A percentile compares a stretch with the other conserved stretches of the same genome.
Evolutionary conservation across 2,797 vertebrate species (phyloP).

Genomic region (Aythya fuligula): DNA sequence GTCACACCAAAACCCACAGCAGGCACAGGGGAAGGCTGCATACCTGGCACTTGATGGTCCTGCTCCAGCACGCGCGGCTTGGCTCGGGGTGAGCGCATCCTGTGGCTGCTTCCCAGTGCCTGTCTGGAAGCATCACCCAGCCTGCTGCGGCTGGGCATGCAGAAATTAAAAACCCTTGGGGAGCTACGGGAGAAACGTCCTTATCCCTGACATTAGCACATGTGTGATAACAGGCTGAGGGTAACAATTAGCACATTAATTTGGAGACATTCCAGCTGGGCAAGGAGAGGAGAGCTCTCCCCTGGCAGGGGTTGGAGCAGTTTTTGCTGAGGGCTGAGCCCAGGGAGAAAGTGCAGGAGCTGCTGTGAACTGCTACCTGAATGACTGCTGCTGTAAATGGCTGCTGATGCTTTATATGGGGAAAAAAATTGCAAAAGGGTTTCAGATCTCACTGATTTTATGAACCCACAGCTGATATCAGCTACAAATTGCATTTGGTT

Average conservation of each 20-base stretch:
- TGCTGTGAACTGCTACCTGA: not conserved
- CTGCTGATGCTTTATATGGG: not conserved
- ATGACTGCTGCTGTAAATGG: rapidly evolving
- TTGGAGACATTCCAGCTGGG: not conserved
- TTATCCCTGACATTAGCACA: not conserved
- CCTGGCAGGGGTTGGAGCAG: not conserved
- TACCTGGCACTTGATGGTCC: rapidly evolving
- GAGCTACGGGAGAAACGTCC: not conserved
- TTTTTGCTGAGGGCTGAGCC: not conserved
- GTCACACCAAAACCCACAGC: not conserved
- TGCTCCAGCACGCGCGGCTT: no score
- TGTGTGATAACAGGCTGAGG: not conserved
- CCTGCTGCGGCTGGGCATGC: not conserved
- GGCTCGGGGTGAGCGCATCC: rapidly evolving
- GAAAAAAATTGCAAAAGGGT: not conserved
- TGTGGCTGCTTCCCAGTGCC: no score
- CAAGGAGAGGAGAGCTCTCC: not conserved
- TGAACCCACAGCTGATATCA: not conserved
- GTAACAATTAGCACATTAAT: not conserved
- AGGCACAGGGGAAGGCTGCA: not conserved
- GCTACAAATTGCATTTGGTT: not conserved
- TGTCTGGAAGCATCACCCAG: not conserved
- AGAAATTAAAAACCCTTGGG: not conserved
- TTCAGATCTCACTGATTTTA: not conserved
- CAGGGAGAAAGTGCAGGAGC: not conserved